Conservation (phyloP, 2,113 vertebrate genomes). For the Paramisgurnus dabryanus region DNA sequence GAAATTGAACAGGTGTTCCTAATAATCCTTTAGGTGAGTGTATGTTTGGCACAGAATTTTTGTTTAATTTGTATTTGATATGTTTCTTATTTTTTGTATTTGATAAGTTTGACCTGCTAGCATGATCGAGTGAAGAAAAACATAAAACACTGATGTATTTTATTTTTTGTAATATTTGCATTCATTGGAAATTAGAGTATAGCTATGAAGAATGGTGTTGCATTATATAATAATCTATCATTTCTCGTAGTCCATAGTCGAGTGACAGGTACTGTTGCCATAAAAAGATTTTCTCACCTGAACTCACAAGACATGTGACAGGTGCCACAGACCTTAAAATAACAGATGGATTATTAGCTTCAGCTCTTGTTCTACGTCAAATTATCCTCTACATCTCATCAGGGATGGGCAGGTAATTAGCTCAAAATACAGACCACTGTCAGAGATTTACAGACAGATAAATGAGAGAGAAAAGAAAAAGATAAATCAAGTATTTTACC, state of each 20-base stretch:
- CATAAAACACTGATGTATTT: background rate
- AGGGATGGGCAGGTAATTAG: conserved; percentile 50
- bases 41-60: too few relatives aligned
- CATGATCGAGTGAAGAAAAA: too few relatives aligned
- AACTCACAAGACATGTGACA: conserved; percentile 33
- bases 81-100: too few relatives aligned
- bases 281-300: conserved; percentile 17
- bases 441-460: conserved; percentile 17
- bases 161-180: too few relatives aligned
- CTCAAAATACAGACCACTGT: conserved; percentile 43
- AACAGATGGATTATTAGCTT: conserved; percentile 46
- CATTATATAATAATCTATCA: conserved; percentile 10
- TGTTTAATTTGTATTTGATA: conserved; percentile 30
- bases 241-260: conserved; percentile 10
- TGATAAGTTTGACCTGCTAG: too few relatives aligned
- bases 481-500: background rate
- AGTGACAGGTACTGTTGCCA: conserved; percentile 13
- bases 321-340: conserved; percentile 46
- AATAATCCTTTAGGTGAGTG: too few relatives aligned
- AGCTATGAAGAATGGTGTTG: background rate
- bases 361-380: conserved; percentile 44
- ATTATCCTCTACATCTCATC: conserved; percentile 48
- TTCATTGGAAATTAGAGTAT: background rate
- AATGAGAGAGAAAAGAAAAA: background rate
- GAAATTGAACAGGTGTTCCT: too few relatives aligned